A percentile compares a stretch with the other conserved stretches of the same genome.
Conservation (phyloP, 1,140 invertebrate genomes). For the Spodoptera litura region DNA sequence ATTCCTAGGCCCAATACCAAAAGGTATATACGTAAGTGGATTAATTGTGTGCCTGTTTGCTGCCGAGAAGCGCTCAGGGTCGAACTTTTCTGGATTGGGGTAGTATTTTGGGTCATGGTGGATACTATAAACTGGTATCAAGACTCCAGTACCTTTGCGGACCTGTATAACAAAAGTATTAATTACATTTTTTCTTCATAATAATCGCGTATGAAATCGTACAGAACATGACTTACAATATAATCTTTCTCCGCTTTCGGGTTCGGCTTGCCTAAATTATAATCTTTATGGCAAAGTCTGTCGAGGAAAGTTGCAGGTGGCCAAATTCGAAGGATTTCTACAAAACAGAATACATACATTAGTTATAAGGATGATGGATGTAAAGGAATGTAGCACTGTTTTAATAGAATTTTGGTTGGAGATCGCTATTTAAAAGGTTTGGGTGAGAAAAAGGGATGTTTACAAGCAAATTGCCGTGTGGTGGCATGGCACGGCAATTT, state of each 20-base stretch:
- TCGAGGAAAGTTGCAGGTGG: slow-evolving; percentile 81
- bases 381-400: background rate
- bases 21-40: slow-evolving; percentile 85
- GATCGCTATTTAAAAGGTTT: too few relatives aligned
- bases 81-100: slow-evolving; percentile 84
- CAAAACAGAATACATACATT: slow-evolving; percentile 31
- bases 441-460: too few relatives aligned
- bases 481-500: too few relatives aligned
- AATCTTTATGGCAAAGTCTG: slow-evolving; percentile 83
- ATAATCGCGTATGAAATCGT: background rate
- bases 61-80: slow-evolving; percentile 86
- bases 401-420: background rate
- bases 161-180: slow-evolving; percentile 62
- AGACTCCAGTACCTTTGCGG: slow-evolving; percentile 58
- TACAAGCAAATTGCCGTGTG: too few relatives aligned
- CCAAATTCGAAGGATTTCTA: slow-evolving; percentile 86
- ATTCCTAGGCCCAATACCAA: slow-evolving; percentile 87
- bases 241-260: slow-evolving; percentile 51
- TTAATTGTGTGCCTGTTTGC: slow-evolving; percentile 80
- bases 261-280: slow-evolving; percentile 69
- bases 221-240: slow-evolving; percentile 46
- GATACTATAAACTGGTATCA: slow-evolving; percentile 80
- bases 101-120: slow-evolving; percentile 85
- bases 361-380: background rate
- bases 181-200: background rate